Percentiles rank a stretch among this genome's conserved stretches.
Conservation (phyloP, 2,888 invertebrate genomes). For the Melipona beecheii region DNA sequence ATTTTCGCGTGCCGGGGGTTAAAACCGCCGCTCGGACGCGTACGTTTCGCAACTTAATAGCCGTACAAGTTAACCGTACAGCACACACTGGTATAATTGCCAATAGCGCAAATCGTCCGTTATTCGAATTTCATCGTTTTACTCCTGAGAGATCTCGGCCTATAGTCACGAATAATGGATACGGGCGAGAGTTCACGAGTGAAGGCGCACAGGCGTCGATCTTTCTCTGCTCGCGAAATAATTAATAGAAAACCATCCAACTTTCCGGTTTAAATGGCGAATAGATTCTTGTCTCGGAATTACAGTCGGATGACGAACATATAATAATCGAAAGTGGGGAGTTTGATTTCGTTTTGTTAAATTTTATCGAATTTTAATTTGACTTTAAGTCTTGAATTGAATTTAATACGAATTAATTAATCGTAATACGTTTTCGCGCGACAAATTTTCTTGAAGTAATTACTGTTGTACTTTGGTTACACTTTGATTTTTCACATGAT, state of each 20-base stretch:
- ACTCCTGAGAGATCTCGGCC: slow-evolving; percentile 2
- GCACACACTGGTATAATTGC: slow-evolving; percentile 39
- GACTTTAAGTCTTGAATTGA: too few relatives aligned
- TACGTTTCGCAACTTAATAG: slow-evolving; percentile 17
- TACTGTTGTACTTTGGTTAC: too few relatives aligned
- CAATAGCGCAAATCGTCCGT: slow-evolving; percentile 31
- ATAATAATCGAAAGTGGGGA: not conserved
- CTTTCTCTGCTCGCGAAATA: not conserved
- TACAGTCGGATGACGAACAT: not conserved
- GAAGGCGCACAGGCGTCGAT: not conserved
- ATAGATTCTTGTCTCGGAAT: too few relatives aligned
- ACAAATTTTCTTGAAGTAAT: too few relatives aligned
- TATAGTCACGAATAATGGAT: slow-evolving; percentile 5
- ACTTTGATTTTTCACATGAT: not conserved
- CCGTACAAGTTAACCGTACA: slow-evolving; percentile 10
- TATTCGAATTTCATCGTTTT: slow-evolving; percentile 39
- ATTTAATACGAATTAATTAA: too few relatives aligned
- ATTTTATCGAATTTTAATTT: too few relatives aligned
- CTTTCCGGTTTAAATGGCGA: not conserved
- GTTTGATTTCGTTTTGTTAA: too few relatives aligned
- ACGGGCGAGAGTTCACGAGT: not conserved
- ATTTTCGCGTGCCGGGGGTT: not conserved
- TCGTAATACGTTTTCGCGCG: too few relatives aligned
- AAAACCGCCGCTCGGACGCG: not conserved
- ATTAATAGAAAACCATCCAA: not conserved